phyloP scores from a whole-genome alignment of 2,888 invertebrate species.

The Lithodes maja region DNA sequence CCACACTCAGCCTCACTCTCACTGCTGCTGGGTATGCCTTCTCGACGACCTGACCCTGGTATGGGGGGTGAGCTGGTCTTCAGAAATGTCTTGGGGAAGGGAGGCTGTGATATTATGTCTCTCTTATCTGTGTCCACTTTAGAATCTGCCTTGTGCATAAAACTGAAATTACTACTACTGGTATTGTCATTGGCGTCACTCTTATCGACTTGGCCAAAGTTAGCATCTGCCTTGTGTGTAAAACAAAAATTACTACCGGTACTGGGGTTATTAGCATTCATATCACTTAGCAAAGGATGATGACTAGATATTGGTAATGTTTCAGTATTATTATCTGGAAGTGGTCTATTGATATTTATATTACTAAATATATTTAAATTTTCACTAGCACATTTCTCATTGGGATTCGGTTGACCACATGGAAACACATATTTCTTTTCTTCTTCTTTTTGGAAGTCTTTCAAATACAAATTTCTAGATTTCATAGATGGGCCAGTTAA shows the following conservation, averaged over 20 bases:
- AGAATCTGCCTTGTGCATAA: not conserved
- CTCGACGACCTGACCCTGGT: not conserved
- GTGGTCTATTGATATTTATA: slow-evolving; percentile 27
- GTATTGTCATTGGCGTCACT: not conserved
- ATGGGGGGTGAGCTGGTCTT: slow-evolving; percentile 33
- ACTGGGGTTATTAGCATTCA: not conserved
- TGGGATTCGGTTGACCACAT: not conserved
- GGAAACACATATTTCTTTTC: slow-evolving; percentile 36
- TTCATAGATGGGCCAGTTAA: not conserved
- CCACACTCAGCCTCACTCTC: slow-evolving; percentile 69
- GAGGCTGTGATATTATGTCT: slow-evolving; percentile 5
- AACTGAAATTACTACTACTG: not conserved
- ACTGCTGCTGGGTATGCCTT: slow-evolving; percentile 64
- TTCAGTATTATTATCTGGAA: not conserved
- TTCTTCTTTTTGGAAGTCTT: slow-evolving; percentile 52
- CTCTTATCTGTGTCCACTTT: slow-evolving; percentile 5
- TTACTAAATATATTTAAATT: slow-evolving; percentile 34
- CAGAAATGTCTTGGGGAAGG: slow-evolving; percentile 29
- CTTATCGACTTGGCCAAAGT: not conserved
- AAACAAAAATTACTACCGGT: not conserved
- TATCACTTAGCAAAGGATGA: slow-evolving; percentile 17
- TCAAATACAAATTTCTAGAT: slow-evolving; percentile 46
- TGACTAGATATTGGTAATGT: slow-evolving; percentile 53
- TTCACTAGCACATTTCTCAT: not conserved
- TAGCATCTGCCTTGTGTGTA: not conserved